phyloP scores from a whole-genome alignment of 2,888 invertebrate genomes.

The Agelastica alni region DNA sequence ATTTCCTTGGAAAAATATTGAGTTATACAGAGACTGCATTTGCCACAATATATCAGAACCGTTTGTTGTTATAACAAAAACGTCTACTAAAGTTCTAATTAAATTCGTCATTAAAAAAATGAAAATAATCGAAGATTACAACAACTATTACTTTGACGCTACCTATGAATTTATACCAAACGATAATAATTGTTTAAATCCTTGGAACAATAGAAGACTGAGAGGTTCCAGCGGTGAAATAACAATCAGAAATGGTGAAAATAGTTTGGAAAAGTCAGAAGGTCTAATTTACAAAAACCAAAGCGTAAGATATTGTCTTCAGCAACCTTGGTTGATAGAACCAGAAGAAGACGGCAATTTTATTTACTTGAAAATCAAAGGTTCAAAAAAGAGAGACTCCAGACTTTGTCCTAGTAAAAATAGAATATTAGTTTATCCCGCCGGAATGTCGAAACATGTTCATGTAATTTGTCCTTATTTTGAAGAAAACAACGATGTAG shows the following conservation, averaged over 20 bases:
- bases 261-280: conserved; percentile 51
- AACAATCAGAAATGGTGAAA: conserved; percentile 66
- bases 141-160: conserved; percentile 78
- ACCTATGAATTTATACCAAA: conserved; percentile 70
- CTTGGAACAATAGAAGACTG: conserved; percentile 68
- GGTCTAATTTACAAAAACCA: conserved; percentile 61
- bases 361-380: conserved; percentile 72
- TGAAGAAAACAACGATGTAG: conserved; percentile 55
- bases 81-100: conserved; percentile 72
- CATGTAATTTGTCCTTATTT: conserved; percentile 70
- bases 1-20: conserved; percentile 69
- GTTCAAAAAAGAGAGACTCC: conserved; percentile 59
- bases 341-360: conserved; percentile 74
- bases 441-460: conserved; percentile 65
- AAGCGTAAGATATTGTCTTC: conserved; percentile 62
- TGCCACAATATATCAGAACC: conserved; percentile 70
- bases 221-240: conserved; percentile 77
- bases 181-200: conserved; percentile 66
- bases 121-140: conserved; percentile 81
- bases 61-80: conserved; percentile 68
- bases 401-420: conserved; percentile 69
- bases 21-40: conserved; percentile 72
- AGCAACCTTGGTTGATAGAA: conserved; percentile 79
- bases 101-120: conserved; percentile 76
- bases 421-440: conserved; percentile 73